Evolutionary conservation across 2,113 vertebrate species (phyloP), one percentile per base, ranked within the genome.

Genomic region (Rhabdomys dilectus): DNA sequence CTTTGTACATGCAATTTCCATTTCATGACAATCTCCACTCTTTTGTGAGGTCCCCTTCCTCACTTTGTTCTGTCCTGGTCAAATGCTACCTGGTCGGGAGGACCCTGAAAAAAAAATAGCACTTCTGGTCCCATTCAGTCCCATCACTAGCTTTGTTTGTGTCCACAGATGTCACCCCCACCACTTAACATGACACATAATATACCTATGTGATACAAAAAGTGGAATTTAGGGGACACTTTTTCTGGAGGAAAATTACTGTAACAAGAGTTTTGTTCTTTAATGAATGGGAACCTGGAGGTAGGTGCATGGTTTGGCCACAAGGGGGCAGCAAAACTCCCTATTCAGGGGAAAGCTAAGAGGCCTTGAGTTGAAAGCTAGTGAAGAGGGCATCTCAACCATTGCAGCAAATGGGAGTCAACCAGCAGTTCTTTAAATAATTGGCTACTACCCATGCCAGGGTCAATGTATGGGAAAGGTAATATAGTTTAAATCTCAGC

Each of bases 291-390:
- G 26, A 85, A 84, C 17, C n/a, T 78, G 62, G 78, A 84, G 36
- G 34, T 85, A 94, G 92, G 42, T 93, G 29, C 85, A 60, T 81
- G 22, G 22, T 89, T 5, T 45, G n/a, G 81, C 72, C 97, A 94
- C 96, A 94, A 96, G 91, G 86, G 94, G 97, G 96, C 96, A 97
- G 96, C 76, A 98, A 94, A 97, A 89, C 45, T 24, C 48, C 77
- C 66, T 86, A 64, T 17, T 76, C 42, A 26, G 70, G 78, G 34
- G 26, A 85, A 78, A 42, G 7, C 66, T 45, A 68, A 53, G 78
- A 36, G 76, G 31, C 45, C 66, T 89, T 45, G 56, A 36, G 51
- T 77, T 22, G n/a, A 22, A 9, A 56, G 10, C 56, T 48, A 26
- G 62, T 29, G 51, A 51, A 16, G 16, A 90, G 15, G 91, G n/a